Percentiles rank a stretch among this genome's conserved stretches.
Conservation (phyloP, 2,888 invertebrate species). For the Mythimna ferrago region DNA sequence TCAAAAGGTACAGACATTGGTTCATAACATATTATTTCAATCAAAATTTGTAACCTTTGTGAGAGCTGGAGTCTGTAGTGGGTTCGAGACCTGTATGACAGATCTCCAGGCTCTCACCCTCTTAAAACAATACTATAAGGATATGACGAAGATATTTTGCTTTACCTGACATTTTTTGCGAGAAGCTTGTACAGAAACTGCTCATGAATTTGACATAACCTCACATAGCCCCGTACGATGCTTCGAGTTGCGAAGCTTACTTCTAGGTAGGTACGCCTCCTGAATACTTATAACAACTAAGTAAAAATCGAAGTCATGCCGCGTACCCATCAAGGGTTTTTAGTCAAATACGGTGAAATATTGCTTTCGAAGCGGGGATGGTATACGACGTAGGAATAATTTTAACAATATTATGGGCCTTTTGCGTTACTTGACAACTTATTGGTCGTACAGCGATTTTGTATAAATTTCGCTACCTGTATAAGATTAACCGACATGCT, state of each 20-base stretch:
- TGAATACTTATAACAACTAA: conserved; percentile 69
- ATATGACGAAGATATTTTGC: conserved; percentile 62
- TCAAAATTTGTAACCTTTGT: too few relatives aligned
- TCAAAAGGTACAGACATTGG: too few relatives aligned
- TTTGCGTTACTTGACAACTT: conserved; percentile 49
- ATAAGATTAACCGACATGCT: not conserved
- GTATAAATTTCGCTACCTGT: conserved; percentile 3
- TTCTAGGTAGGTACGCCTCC: conserved; percentile 65
- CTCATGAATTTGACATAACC: conserved; percentile 76
- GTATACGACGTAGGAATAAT: conserved; percentile 55
- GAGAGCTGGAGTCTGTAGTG: too few relatives aligned
- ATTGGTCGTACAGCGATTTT: conserved; percentile 17
- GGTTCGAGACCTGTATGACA: too few relatives aligned
- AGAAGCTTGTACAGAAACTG: conserved; percentile 65
- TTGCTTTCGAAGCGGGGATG: conserved; percentile 53
- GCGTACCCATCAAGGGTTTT: conserved; percentile 64
- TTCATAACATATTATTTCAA: too few relatives aligned
- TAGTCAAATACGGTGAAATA: conserved; percentile 66
- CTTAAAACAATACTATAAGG: too few relatives aligned
- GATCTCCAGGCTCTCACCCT: too few relatives aligned
- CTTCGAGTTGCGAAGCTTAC: conserved; percentile 68
- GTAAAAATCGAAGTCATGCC: conserved; percentile 64
- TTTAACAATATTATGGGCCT: conserved; percentile 45
- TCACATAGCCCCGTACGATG: conserved; percentile 64
- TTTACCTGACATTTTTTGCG: conserved; percentile 68